Conservation (phyloP, 2,797 vertebrate genomes). For the Danio kyathit region DNA sequence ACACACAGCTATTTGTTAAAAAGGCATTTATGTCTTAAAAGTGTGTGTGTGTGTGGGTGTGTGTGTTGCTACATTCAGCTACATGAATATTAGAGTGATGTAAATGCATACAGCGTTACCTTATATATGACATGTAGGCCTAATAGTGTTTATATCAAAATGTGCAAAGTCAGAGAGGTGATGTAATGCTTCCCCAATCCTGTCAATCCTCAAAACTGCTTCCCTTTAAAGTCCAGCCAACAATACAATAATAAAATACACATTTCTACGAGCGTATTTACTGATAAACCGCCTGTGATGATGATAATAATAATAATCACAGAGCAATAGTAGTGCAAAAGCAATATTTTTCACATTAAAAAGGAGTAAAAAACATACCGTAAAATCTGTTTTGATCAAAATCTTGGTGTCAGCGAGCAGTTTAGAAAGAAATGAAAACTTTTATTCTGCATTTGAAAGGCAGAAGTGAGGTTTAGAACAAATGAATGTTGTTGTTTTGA, state of each 20-base stretch:
- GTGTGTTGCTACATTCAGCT: conserved; percentile 11
- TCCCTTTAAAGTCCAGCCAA: conserved; percentile 2
- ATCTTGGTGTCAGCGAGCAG: too few species aligned
- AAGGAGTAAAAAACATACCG: neutral
- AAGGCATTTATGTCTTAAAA: conserved; percentile 39
- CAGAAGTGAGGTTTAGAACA: too few species aligned
- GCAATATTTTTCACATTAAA: conserved; percentile 6
- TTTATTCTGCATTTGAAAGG: too few species aligned
- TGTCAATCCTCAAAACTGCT: neutral
- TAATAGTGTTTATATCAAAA: neutral
- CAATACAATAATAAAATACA: neutral
- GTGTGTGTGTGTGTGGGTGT: conserved; percentile 1
- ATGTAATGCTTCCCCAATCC: neutral
- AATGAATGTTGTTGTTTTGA: too few species aligned
- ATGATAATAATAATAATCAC: neutral
- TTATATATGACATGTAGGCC: neutral
- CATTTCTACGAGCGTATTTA: neutral
- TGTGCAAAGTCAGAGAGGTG: neutral
- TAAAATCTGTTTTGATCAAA: neutral
- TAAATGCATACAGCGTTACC: neutral
- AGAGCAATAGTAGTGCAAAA: conserved; percentile 20
- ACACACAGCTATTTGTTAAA: conserved; percentile 13
- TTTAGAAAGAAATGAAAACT: too few species aligned
- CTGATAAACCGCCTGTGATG: neutral
- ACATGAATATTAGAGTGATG: neutral